A percentile compares a stretch with the other conserved stretches of the same genome.
Conservation (phyloP, 2,888 invertebrate genomes). For the Machimus atricapillus region DNA sequence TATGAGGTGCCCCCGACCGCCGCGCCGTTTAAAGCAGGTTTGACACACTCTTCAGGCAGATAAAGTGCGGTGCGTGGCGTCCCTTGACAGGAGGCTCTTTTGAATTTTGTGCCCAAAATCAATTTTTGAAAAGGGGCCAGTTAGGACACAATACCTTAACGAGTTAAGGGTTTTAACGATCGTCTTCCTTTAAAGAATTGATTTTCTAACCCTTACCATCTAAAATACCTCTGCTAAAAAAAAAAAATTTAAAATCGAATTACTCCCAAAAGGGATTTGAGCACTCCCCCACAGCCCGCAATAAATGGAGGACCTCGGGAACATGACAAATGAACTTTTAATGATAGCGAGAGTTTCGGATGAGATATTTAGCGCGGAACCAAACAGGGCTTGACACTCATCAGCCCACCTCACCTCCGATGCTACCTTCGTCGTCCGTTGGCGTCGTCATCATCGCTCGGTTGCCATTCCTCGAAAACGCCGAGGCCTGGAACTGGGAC, state of each 20-base stretch:
- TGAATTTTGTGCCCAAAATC: not conserved
- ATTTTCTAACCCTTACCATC: not conserved
- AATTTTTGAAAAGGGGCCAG: not conserved
- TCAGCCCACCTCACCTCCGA: not conserved
- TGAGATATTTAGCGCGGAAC: not conserved
- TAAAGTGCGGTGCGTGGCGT: not conserved
- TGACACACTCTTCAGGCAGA: not conserved
- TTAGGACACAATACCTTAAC: not conserved
- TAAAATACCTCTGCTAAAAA: not conserved
- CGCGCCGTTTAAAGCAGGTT: not conserved
- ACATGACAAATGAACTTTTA: slow-evolving; percentile 28
- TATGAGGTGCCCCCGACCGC: not conserved
- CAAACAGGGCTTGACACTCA: slow-evolving; percentile 1
- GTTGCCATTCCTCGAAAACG: not conserved
- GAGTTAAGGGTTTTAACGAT: not conserved
- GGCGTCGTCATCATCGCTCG: not conserved
- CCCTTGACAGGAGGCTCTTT: not conserved
- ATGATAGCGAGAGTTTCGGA: slow-evolving; percentile 23
- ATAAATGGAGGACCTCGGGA: not conserved
- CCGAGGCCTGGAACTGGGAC: not conserved
- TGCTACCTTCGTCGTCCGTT: not conserved
- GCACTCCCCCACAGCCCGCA: not conserved
- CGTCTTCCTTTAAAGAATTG: not conserved
- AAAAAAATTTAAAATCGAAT: not conserved
- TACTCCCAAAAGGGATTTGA: not conserved